These are phyloP conservation scores for Sinocyclocheilus grahami DNA, from an alignment of 2,113 vertebrate genomes.

Conservation along the genomic window DNA sequence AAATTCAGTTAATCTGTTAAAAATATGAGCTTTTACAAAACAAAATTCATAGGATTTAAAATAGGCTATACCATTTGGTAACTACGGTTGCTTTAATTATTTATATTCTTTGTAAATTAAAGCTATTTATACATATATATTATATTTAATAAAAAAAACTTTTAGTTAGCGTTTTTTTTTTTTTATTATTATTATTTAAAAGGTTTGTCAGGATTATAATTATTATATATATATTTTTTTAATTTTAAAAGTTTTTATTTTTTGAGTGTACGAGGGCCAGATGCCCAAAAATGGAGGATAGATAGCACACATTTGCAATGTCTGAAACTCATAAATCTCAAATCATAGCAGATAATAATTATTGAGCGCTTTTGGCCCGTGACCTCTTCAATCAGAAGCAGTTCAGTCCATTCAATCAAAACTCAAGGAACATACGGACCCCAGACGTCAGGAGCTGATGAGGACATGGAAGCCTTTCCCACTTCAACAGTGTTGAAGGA, in stretches of 20 bases:
- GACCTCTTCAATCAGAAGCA: constrained; percentile 59
- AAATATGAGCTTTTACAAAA: not conserved
- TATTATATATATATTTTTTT: no score
- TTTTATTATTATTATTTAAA: no score
- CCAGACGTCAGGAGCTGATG: constrained; percentile 63
- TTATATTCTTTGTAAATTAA: no score
- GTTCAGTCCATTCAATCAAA: constrained; percentile 48
- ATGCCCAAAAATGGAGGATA: not conserved
- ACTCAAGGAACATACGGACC: constrained; percentile 57
- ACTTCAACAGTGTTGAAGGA: constrained; percentile 69
- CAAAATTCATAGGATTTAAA: not conserved
- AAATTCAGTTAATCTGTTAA: no score
- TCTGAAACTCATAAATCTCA: constrained; percentile 43
- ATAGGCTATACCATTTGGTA: no score
- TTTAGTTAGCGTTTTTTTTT: no score
- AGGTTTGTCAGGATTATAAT: no score
- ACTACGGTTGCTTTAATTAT: no score
- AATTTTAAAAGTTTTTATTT: no score
- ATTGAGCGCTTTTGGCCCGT: constrained; percentile 54
- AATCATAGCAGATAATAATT: constrained; percentile 62
- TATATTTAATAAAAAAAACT: no score
- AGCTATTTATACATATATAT: no score
- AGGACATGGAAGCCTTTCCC: constrained; percentile 67
- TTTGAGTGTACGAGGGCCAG: no score
- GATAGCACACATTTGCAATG: constrained; percentile 13